phyloP scores from a whole-genome alignment of 2,113 vertebrate genomes.

The Pholis gunnellus region DNA sequence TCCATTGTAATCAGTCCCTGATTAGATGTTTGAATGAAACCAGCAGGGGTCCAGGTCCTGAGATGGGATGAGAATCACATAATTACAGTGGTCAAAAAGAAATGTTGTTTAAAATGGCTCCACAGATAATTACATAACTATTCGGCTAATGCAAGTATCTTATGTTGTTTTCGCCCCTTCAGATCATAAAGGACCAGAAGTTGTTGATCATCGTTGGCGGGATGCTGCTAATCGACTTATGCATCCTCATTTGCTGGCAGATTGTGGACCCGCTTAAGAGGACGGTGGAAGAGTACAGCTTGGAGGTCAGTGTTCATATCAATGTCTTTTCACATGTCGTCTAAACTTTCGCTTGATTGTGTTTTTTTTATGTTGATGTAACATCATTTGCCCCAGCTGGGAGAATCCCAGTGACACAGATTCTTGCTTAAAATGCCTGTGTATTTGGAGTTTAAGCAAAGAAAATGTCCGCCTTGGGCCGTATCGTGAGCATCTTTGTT shows the following conservation, averaged over 20 bases:
- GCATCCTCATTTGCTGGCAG: conserved; percentile 99
- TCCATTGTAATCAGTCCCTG: conserved; percentile 46
- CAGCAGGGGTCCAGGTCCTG: conserved; percentile 27
- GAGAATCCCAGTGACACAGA: conserved; percentile 29
- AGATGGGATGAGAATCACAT: conserved; percentile 30
- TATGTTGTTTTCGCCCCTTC: conserved; percentile 58
- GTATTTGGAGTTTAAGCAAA: conserved; percentile 19
- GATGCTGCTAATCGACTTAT: conserved; percentile 99
- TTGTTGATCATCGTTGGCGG: conserved; percentile 97
- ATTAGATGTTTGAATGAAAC: conserved; percentile 51
- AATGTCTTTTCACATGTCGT: neutral
- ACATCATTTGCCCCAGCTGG: conserved; percentile 19
- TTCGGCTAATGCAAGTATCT: conserved; percentile 35
- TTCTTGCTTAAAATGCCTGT: conserved; percentile 24
- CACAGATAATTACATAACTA: conserved; percentile 11
- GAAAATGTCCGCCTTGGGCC: conserved; percentile 56
- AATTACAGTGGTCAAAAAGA: conserved; percentile 51
- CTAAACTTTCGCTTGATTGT: neutral
- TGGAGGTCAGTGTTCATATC: conserved; percentile 89
- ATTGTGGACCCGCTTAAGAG: conserved; percentile 97
- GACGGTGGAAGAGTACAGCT: conserved; percentile 97
- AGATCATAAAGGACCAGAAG: conserved; percentile 99
- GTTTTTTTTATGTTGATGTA: conserved; percentile 7
- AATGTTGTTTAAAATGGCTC: conserved; percentile 37
- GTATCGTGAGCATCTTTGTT: conserved; percentile 51